These are phyloP conservation scores for Sphaerophoria taeniata DNA, from an alignment of 2,888 invertebrate genomes.

Conservation along the genomic window DNA sequence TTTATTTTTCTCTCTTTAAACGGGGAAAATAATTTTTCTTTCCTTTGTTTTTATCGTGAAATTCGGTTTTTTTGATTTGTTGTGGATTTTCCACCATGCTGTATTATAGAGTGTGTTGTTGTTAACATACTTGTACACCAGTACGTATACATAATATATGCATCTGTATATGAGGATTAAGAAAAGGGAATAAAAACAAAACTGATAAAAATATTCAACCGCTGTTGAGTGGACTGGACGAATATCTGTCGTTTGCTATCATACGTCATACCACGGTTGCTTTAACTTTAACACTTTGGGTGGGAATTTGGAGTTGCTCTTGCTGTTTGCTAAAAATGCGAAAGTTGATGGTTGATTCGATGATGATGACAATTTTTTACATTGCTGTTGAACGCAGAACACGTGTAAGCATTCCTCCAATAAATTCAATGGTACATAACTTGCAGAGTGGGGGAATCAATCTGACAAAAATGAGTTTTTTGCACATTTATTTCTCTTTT, in stretches of 20 bases:
- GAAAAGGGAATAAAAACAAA: constrained; percentile 72
- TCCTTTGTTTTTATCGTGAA: constrained; percentile 69
- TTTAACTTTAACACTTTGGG: too few relatives aligned
- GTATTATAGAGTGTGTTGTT: not conserved
- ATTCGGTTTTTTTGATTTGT: constrained; percentile 42
- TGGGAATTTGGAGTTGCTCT: constrained; percentile 34
- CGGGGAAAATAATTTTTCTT: constrained; percentile 65
- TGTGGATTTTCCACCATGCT: constrained; percentile 23
- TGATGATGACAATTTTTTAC: constrained; percentile 24
- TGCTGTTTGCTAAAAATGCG: constrained; percentile 9
- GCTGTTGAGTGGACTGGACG: constrained; percentile 26
- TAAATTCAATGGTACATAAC: not conserved
- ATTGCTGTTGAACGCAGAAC: constrained; percentile 2
- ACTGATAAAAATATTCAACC: constrained; percentile 43
- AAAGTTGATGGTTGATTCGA: constrained; percentile 15
- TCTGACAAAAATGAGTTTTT: too few relatives aligned
- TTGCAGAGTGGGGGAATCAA: too few relatives aligned
- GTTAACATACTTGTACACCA: not conserved
- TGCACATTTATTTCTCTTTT: too few relatives aligned
- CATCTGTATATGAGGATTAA: constrained; percentile 23
- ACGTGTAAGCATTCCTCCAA: constrained; percentile 44
- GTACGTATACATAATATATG: not conserved
- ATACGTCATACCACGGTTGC: not conserved
- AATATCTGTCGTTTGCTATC: constrained; percentile 33
- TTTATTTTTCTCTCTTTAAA: constrained; percentile 44